Evolutionary conservation across 2,113 vertebrate genomes (phyloP).

Genomic region (Burhinus bistriatus): DNA sequence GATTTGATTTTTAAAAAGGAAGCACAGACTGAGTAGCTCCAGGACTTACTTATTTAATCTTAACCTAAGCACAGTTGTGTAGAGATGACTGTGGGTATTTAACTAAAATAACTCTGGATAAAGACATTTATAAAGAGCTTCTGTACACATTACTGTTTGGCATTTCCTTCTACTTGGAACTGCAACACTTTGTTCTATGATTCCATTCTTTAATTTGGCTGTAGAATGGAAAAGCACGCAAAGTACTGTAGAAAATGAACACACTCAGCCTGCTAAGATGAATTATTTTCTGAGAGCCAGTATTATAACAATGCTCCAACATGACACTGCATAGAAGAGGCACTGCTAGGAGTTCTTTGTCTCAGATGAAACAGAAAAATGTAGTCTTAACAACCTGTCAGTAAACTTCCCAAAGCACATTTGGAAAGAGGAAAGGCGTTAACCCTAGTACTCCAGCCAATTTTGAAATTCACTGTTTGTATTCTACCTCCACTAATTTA

Average conservation of each 20-base stretch:
- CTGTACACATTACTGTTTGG: not conserved
- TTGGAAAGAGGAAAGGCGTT: constrained; percentile 40
- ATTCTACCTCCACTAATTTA: not conserved
- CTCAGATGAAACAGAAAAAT: constrained; percentile 8
- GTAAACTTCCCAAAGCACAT: not conserved
- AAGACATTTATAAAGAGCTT: not conserved
- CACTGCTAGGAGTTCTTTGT: not conserved
- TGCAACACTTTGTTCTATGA: not conserved
- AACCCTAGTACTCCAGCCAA: not conserved
- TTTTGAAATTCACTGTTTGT: constrained; percentile 16
- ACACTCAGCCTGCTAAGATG: not conserved
- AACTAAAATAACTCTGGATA: not conserved
- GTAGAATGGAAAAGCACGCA: not conserved
- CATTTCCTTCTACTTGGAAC: not conserved
- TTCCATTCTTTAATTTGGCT: not conserved
- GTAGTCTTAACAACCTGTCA: not conserved
- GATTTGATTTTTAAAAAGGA: not conserved
- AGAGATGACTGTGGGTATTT: not conserved
- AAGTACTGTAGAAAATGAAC: not conserved
- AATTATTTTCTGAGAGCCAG: not conserved
- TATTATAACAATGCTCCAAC: not conserved
- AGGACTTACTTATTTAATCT: not conserved
- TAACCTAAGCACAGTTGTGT: not conserved
- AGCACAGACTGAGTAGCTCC: not conserved
- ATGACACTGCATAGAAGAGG: not conserved